Conservation (phyloP, 2,888 invertebrate genomes). For the Hypomecis atomaria region DNA sequence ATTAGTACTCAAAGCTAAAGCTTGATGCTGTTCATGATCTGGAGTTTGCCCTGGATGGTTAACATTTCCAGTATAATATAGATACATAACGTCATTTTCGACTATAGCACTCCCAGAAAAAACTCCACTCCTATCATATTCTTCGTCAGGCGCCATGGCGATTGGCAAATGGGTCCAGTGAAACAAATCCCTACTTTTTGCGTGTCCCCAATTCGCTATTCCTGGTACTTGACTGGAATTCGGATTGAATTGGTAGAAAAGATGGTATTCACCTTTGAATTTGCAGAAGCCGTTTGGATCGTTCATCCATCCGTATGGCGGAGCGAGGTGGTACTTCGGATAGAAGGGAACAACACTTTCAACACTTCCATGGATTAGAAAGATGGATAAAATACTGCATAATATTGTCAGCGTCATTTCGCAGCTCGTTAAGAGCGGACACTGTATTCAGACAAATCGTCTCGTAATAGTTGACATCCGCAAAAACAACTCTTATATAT, state of each 20-base stretch:
- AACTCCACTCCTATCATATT: conserved; percentile 68
- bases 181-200: conserved; percentile 72
- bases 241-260: conserved; percentile 82
- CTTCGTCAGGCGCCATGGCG: conserved; percentile 73
- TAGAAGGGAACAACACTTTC: conserved; percentile 52
- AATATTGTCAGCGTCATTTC: conserved; percentile 37
- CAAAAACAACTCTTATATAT: conserved; percentile 28
- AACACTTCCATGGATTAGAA: conserved; percentile 46
- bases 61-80: conserved; percentile 73
- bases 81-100: conserved; percentile 62
- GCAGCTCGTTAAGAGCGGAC: conserved; percentile 9
- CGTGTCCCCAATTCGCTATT: conserved; percentile 81
- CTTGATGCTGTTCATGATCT: conserved; percentile 64
- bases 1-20: conserved; percentile 64
- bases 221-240: conserved; percentile 61
- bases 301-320: conserved; percentile 79
- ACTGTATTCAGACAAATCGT: conserved; percentile 25
- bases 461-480: conserved; percentile 45
- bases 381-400: conserved; percentile 44
- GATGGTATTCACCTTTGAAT: conserved; percentile 69
- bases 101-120: conserved; percentile 80
- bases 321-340: conserved; percentile 68
- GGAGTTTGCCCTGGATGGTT: conserved; percentile 56
- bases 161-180: conserved; percentile 76
- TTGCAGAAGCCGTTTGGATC: conserved; percentile 82